phyloP scores from a whole-genome alignment of 2,888 invertebrate species.

The Sicus ferrugineus region DNA sequence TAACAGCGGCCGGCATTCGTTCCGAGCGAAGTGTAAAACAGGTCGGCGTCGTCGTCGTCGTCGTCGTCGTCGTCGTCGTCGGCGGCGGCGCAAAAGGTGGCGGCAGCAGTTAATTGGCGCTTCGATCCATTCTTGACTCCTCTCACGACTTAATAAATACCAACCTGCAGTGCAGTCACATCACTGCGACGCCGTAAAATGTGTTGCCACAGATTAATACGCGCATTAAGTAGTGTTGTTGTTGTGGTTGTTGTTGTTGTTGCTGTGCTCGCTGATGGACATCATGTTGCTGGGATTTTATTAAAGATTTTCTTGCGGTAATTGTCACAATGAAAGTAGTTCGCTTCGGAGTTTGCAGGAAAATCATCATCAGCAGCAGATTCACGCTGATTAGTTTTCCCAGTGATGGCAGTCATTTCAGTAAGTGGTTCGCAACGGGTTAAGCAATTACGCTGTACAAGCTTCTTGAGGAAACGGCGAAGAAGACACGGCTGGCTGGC shows the following conservation, averaged over 20 bases:
- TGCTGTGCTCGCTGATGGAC: neutral
- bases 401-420: too few species aligned
- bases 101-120: too few species aligned
- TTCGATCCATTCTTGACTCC: too few species aligned
- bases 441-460: too few species aligned
- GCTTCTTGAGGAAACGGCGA: too few species aligned
- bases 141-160: slow-evolving; percentile 33
- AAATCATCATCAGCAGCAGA: too few species aligned
- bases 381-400: too few species aligned
- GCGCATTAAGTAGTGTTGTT: too few species aligned
- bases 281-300: neutral
- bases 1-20: slow-evolving; percentile 36
- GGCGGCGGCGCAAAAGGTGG: neutral
- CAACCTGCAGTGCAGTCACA: slow-evolving; percentile 26
- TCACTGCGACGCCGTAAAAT: slow-evolving; percentile 13
- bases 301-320: too few species aligned
- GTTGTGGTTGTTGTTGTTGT: neutral
- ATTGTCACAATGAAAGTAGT: neutral
- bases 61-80: neutral
- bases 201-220: slow-evolving; percentile 10
- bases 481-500: too few species aligned
- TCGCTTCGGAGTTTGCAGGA: too few species aligned
- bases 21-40: slow-evolving; percentile 14
- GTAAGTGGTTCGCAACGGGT: too few species aligned
- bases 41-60: neutral